Evolutionary conservation across 2,113 vertebrate species (phyloP), one percentile per base, ranked within the genome.

Genomic region (Poecilia latipinna): DNA sequence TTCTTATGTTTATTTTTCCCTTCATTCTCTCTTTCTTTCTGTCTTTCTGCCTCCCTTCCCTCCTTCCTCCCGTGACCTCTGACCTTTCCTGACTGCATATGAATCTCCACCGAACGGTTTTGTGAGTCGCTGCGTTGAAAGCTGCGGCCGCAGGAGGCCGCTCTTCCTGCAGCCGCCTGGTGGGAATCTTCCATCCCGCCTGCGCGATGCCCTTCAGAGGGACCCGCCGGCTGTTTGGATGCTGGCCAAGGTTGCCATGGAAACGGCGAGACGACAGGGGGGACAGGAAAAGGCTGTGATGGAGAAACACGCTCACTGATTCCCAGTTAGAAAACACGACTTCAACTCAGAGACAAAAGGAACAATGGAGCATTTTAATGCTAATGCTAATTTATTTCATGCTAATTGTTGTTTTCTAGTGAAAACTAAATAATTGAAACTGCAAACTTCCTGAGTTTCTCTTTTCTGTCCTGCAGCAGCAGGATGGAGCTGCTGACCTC

Each of bases 171-270:
- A 79, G 84, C 76, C 28, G 90, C 89, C 82, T 83, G 89, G 79
- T 88, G 83, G 85, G 86, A 84, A 90, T 90, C 91, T 86, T 89
- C 91, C 88, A 88, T 91, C 74, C 83, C 74, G 82, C 75, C 82
- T 88, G 87, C 79, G 84, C 86, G 78, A 84, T 84, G 91, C 90
- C 90, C 90, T 91, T 92, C 90, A 89, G 86, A 92, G 88, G 85
- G 87, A 81, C 86, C 87, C 87, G 63, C 82, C 66, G 87, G 88
- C 90, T 89, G 86, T 88, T 91, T 92, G 91, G 91, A 90, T 74
- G 84, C 86, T 78, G 84, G 90, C 91, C 91, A 92, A 80, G 86
- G 91, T 92, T 92, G 88, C 90, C 90, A 92, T 92, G 89, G 91
- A 91, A 92, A 92, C 91, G 74, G 86, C 82, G 77, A 66, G 87